Percentiles rank a stretch among this genome's conserved stretches.
Evolutionary conservation across 2,888 invertebrate genomes (phyloP).

Genomic region (Drosophila monieri): DNA sequence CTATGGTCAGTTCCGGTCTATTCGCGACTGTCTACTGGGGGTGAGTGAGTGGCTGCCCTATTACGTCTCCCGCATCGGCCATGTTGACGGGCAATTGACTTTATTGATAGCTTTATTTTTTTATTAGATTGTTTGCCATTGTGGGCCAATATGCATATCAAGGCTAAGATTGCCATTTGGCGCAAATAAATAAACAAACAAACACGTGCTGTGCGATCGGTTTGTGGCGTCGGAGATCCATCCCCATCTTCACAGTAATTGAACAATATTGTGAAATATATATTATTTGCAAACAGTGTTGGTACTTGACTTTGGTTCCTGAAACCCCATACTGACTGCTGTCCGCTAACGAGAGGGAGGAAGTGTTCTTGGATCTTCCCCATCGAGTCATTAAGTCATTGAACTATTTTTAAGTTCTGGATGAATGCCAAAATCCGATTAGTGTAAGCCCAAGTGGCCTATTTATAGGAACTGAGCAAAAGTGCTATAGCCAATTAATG

Average conservation of each 20-base stretch:
- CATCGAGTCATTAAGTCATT: neutral
- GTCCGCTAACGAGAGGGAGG: neutral
- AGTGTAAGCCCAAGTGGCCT: constrained; percentile 35
- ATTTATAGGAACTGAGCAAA: constrained; percentile 64
- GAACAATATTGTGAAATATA: neutral
- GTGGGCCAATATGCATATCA: constrained; percentile 70
- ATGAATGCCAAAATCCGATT: too few relatives aligned
- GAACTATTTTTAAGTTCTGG: neutral
- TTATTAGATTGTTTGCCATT: constrained; percentile 56
- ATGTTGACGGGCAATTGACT: constrained; percentile 35
- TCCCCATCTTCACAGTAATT: neutral
- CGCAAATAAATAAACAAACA: constrained; percentile 42
- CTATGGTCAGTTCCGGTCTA: neutral
- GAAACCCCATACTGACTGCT: too few relatives aligned
- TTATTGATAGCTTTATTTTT: constrained; percentile 38
- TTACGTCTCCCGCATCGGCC: constrained; percentile 2
- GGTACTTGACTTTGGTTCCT: neutral
- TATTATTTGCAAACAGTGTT: too few relatives aligned
- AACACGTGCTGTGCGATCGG: constrained; percentile 11
- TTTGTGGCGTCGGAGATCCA: neutral
- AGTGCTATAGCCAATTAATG: constrained; percentile 59
- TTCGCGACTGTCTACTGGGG: neutral
- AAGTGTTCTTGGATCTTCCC: neutral
- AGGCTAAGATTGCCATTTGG: constrained; percentile 60
- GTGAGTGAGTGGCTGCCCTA: neutral